Percentiles rank a stretch among this genome's conserved stretches.
These are phyloP conservation scores for Acromyrmex charruanus DNA, from an alignment of 1,140 invertebrate genomes.

Conservation along the genomic window DNA sequence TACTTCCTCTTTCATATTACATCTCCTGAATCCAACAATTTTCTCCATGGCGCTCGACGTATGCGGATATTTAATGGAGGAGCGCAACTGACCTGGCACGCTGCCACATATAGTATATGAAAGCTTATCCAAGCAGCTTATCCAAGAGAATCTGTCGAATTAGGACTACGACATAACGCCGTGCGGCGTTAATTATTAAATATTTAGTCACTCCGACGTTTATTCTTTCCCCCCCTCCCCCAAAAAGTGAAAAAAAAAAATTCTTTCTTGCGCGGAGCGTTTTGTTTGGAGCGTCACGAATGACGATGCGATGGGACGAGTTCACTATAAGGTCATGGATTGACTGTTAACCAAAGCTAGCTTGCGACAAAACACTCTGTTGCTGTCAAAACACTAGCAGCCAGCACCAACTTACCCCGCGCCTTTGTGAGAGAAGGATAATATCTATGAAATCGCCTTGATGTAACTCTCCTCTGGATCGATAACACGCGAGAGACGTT, in stretches of 20 bases:
- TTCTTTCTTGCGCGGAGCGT: background rate
- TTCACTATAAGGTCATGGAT: constrained; percentile 20
- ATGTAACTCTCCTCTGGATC: constrained; percentile 18
- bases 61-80: constrained; percentile 45
- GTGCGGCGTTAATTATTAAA: background rate
- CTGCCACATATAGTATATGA: background rate
- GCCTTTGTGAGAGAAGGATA: constrained; percentile 49
- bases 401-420: constrained; percentile 24
- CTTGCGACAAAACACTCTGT: constrained; percentile 10
- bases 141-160: constrained; percentile 59
- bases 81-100: constrained; percentile 29
- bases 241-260: background rate
- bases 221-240: background rate
- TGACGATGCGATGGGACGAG: background rate
- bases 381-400: constrained; percentile 42
- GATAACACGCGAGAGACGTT: constrained; percentile 44
- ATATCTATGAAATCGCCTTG: constrained; percentile 48
- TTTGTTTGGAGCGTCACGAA: background rate
- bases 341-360: background rate
- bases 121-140: background rate
- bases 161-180: constrained; percentile 14
- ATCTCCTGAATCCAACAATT: constrained; percentile 53
- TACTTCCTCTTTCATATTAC: background rate
- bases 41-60: constrained; percentile 28
- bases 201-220: background rate